Conservation (phyloP, 1,140 invertebrate genomes). For the Drosophila kanapiae region DNA sequence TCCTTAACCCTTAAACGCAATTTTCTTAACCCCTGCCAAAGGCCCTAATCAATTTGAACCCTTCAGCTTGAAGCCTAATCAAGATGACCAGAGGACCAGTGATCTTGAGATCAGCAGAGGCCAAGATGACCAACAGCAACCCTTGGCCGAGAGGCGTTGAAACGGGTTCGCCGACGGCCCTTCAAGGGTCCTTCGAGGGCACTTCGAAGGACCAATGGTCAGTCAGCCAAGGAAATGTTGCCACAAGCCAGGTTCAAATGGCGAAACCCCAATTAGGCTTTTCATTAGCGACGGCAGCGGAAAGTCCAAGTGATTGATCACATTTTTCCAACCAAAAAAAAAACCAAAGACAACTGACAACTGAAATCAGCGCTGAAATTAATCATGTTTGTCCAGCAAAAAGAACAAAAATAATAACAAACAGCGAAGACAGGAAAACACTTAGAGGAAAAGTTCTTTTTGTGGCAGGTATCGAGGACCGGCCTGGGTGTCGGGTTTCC, state of each 20-base stretch:
- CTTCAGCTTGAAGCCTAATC: conserved; percentile 31
- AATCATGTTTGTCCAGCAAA: conserved; percentile 62
- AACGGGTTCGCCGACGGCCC: conserved; percentile 12
- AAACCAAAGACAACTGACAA: conserved; percentile 34
- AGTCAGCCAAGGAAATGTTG: no score
- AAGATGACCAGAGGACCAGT: conserved; percentile 39
- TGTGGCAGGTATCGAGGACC: not conserved
- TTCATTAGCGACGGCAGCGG: conserved; percentile 32
- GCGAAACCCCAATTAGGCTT: conserved; percentile 76
- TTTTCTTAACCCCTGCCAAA: conserved; percentile 28
- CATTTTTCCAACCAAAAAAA: conserved; percentile 16
- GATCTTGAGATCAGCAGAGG: conserved; percentile 14
- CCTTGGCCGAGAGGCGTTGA: conserved; percentile 21
- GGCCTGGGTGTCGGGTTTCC: conserved; percentile 38
- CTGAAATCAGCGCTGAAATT: conserved; percentile 61
- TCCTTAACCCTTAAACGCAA: not conserved
- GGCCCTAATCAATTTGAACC: conserved; percentile 65
- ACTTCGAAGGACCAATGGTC: conserved; percentile 56
- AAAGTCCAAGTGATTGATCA: conserved; percentile 73
- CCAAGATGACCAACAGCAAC: conserved; percentile 44
- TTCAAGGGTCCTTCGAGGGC: not conserved
- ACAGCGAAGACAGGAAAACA: not conserved
- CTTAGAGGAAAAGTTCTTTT: conserved; percentile 9
- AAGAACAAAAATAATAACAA: not conserved
- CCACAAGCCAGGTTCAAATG: conserved; percentile 56